phyloP scores from a whole-genome alignment of 2,113 vertebrate genomes.

The Tenrec ecaudatus region DNA sequence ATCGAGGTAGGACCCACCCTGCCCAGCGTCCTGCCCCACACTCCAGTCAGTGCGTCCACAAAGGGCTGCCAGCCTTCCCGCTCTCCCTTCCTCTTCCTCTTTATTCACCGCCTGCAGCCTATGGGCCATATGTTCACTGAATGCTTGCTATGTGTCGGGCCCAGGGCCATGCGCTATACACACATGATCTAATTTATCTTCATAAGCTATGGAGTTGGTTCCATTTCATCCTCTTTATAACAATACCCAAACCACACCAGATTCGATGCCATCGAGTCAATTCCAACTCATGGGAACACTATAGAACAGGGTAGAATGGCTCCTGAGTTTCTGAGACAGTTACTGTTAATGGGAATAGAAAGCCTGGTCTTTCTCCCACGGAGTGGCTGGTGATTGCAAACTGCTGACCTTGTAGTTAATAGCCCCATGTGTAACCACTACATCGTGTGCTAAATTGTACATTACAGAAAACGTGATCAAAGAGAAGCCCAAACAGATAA shows the following conservation, averaged over 20 bases:
- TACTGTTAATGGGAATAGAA: too few species aligned
- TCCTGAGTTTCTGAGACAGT: too few species aligned
- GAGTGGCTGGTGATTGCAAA: too few species aligned
- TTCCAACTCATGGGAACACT: too few species aligned
- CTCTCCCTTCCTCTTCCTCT: neutral
- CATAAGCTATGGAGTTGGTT: neutral
- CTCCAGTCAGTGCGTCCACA: neutral
- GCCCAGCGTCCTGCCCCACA: neutral
- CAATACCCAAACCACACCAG: too few species aligned
- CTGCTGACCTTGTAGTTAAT: too few species aligned
- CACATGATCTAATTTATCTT: neutral
- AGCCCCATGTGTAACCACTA: too few species aligned
- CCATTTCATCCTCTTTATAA: neutral
- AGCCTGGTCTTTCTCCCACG: too few species aligned
- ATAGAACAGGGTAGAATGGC: too few species aligned
- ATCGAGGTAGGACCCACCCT: slow-evolving; percentile 91
- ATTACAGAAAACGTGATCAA: neutral
- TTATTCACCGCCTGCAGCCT: neutral
- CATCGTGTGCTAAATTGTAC: neutral
- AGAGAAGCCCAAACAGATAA: neutral
- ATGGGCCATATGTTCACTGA: too few species aligned
- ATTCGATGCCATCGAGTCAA: too few species aligned
- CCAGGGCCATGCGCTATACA: fast-evolving
- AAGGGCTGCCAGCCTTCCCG: neutral
- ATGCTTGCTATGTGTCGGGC: neutral